Base-by-base conservation (phyloP, 2,888 invertebrate genomes). In the Hanleya hanleyi region DNA sequence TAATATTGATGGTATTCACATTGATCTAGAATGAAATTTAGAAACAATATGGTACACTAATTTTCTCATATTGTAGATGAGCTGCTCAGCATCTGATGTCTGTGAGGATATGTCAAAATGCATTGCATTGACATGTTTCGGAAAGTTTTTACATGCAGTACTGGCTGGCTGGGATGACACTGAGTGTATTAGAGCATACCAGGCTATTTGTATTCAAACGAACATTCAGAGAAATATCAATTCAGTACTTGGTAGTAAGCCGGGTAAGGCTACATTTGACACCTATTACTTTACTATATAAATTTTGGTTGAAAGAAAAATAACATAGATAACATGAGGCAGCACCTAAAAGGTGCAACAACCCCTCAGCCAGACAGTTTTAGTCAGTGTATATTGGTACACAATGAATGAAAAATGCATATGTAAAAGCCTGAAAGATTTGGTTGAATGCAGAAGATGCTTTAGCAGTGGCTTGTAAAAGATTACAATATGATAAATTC, bases 111-210 rank as follows among this genome's bases (percentile, higher is more conserved):
- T 83, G 26, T 71, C 76, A 35, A 79, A 78, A 33, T 88, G 88
- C 76, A 77, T 85, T n/a, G 82, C 86, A 12, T 74, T 90, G 70
- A 81, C 77, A 6, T 88, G 89, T 75, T 90, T 86, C 82, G 90
- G 90, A 7, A 86, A 83, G 69, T 89, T 90, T 67, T 81, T 90
- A 4, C 90, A 90, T 74, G 88, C 89, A 18, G 83, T 90, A 29
- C 88, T 90, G 64, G 88, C 90, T 71, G 90, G 90, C 2, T 90
- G 90, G 90, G 90, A 90, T 79, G 90, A 90, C 71, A 84, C 85
- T 67, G 90, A 90, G 76, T 90, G 90, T 78, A 80, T 83, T 32
- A 80, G 85, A 69, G 84, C 87, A 0, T 88, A 84, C 76, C 86
- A 89, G 36, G 79, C 83, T 5, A 79, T 90, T 26, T 84, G 84